Evolutionary conservation across 2,888 invertebrate species (phyloP).

Genomic region (Pammene fasciana): DNA sequence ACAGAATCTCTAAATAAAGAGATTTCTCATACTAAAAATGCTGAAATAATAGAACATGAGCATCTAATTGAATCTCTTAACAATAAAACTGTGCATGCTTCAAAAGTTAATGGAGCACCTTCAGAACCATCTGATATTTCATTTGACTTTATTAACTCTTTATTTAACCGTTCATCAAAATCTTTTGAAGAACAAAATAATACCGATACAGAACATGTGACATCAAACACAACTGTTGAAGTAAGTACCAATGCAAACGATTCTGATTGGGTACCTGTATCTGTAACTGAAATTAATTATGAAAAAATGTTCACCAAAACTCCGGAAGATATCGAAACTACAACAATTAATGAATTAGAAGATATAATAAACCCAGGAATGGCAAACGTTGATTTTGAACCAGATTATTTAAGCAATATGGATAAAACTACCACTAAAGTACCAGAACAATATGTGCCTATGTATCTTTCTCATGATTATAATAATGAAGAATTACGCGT

Average conservation of each 20-base stretch:
- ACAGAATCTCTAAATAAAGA: background rate
- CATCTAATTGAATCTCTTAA: conserved; percentile 56
- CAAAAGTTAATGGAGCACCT: conserved; percentile 28
- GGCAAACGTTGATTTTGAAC: conserved; percentile 71
- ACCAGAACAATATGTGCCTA: conserved; percentile 61
- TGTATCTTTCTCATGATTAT: conserved; percentile 70
- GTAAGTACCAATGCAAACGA: conserved; percentile 55
- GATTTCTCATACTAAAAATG: conserved; percentile 52
- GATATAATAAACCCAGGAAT: conserved; percentile 60
- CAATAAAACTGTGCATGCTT: conserved; percentile 46
- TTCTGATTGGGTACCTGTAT: conserved; percentile 71
- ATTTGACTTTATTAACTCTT: conserved; percentile 67
- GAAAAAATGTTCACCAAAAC: conserved; percentile 62
- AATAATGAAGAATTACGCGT: conserved; percentile 67
- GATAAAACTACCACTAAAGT: conserved; percentile 57
- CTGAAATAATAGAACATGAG: conserved; percentile 52
- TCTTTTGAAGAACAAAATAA: conserved; percentile 55
- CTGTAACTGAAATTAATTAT: conserved; percentile 67
- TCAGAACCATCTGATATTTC: conserved; percentile 65
- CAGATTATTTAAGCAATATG: conserved; percentile 71
- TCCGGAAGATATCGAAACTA: conserved; percentile 58
- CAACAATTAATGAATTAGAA: conserved; percentile 59
- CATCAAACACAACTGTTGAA: conserved; percentile 47
- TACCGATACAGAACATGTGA: conserved; percentile 45
- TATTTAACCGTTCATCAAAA: conserved; percentile 71